Percentiles rank a stretch among this genome's conserved stretches.
phyloP scores from a whole-genome alignment of 1,140 invertebrate species.

The Triops longicaudatus region DNA sequence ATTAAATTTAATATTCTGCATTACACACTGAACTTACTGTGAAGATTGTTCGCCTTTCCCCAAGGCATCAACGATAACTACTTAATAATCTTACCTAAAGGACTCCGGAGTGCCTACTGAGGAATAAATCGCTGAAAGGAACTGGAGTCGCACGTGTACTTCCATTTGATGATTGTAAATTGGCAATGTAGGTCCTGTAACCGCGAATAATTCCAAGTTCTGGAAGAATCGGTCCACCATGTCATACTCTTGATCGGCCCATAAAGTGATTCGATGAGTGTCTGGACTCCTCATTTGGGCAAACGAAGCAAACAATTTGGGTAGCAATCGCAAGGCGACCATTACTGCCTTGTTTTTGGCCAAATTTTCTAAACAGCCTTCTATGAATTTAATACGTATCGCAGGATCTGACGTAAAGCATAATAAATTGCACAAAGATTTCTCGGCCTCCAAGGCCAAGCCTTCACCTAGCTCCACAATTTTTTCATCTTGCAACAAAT shows the following conservation, averaged over 20 bases:
- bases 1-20: too few relatives aligned
- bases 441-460: conserved; percentile 79
- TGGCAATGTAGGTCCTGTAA: conserved; percentile 34
- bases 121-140: conserved; percentile 86
- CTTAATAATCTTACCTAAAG: conserved; percentile 53
- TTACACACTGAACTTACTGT: too few relatives aligned
- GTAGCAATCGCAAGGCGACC: conserved; percentile 74
- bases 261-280: conserved; percentile 70
- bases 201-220: conserved; percentile 50
- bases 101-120: conserved; percentile 75
- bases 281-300: conserved; percentile 66
- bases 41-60: too few relatives aligned
- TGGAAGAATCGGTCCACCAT: conserved; percentile 91
- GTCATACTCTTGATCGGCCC: conserved; percentile 78
- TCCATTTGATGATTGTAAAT: conserved; percentile 80
- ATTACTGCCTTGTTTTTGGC: conserved; percentile 78
- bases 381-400: conserved; percentile 88
- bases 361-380: conserved; percentile 84
- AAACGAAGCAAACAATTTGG: conserved; percentile 84
- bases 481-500: conserved; percentile 83
- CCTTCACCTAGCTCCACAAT: conserved; percentile 76
- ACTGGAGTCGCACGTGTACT: conserved; percentile 80
- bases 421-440: conserved; percentile 74
- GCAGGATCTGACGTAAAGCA: conserved; percentile 80
- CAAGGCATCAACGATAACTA: background rate